Evolutionary conservation across 1,140 invertebrate species (phyloP), one percentile per base, ranked within the genome.

Genomic region (Euura lappo): DNA sequence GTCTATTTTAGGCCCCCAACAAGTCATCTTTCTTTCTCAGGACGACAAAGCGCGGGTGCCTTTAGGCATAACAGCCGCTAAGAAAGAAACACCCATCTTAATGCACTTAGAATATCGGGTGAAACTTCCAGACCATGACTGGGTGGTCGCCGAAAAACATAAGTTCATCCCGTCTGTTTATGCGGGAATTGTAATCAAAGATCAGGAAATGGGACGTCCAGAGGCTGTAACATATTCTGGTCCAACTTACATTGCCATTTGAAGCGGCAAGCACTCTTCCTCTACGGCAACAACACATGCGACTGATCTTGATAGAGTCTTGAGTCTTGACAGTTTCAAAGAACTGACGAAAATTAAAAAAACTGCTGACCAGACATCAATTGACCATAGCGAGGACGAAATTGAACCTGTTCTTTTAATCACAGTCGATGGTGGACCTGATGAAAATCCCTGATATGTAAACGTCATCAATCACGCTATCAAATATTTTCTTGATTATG

Each of bases 51-150:
- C 84, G 46, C 77, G 85, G n/a, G 85, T 88, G 0, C 84, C 87
- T 47, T 79, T 88, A 42, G 85, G 86, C 44, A 51, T 85, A 42
- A 80, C 84, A 70, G 86, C 84, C 51, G 86, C 82, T 67, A 86
- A 84, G 45, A 84, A 82, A 71, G 83, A 87, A 77, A 77, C 80
- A 11, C 76, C 75, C 4, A n/a, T 78, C 10, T 44, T 85, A 11
- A 85, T 86, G 84, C 78, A 82, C 73, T 6, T 86, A 28, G 81
- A 88, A 73, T 88, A 87, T 77, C 70, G 76, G 71, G 79, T 88
- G 6, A 69, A 47, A 47, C 77, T 87, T 11, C 85, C 87, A 60
- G 84, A 88, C 78, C 86, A 88, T 78, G 87, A 89, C 77, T 89
- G 78, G 75, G 84, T 87, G 13, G 79, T 88, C 76, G 86, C 81